phyloP scores from a whole-genome alignment of 2,113 vertebrate genomes.

The Semicossyphus pulcher region DNA sequence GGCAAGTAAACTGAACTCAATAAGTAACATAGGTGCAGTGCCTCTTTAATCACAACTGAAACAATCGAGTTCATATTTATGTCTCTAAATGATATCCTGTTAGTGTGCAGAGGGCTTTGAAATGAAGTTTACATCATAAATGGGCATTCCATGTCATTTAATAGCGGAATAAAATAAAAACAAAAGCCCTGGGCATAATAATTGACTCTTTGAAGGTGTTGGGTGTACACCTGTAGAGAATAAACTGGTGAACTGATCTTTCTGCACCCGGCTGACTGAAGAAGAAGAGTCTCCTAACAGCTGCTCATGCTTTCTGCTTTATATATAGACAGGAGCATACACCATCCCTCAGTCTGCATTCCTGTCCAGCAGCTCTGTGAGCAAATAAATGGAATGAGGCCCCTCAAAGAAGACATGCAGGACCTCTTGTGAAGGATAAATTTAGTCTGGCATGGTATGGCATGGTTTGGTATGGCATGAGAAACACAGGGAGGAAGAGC shows the following conservation, averaged over 20 bases:
- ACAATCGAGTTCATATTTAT: too few species aligned
- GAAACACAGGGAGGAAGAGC: conserved; percentile 21
- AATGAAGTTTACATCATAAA: too few species aligned
- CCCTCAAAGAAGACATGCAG: conserved; percentile 38
- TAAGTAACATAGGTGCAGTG: too few species aligned
- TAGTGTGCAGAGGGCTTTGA: too few species aligned
- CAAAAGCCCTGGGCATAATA: not conserved
- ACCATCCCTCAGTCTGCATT: conserved; percentile 50
- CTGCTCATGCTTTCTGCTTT: conserved; percentile 59
- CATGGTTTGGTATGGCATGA: conserved; percentile 37
- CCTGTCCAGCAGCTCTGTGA: conserved; percentile 39
- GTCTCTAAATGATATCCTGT: too few species aligned
- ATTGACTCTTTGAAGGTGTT: not conserved
- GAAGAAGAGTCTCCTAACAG: conserved; percentile 45
- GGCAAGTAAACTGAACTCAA: too few species aligned
- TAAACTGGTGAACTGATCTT: conserved; percentile 4
- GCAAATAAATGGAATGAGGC: conserved; percentile 60
- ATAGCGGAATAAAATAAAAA: too few species aligned
- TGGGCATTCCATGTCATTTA: too few species aligned
- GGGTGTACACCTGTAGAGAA: conserved; percentile 10
- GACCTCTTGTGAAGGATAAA: conserved; percentile 47
- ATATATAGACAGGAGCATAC: conserved; percentile 66
- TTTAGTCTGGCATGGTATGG: conserved; percentile 54
- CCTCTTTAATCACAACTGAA: too few species aligned
- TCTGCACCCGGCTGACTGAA: conserved; percentile 7